A percentile compares a stretch with the other conserved stretches of the same genome.
Conservation (phyloP, 2,113 vertebrate species). For the Percina caprodes region DNA sequence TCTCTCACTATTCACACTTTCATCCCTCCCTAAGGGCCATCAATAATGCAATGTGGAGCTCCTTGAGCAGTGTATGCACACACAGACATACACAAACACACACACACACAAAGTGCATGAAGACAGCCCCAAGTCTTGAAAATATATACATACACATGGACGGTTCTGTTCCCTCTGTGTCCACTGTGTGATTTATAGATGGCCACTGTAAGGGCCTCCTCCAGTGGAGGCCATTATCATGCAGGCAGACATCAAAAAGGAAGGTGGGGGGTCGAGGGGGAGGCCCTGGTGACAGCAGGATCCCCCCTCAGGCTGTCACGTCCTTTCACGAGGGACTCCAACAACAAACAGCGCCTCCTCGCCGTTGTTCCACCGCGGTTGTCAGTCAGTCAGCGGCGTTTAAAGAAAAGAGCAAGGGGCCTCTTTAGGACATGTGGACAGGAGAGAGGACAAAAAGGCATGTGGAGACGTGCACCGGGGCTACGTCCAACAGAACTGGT, state of each 20-base stretch:
- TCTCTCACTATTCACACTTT: constrained; percentile 69
- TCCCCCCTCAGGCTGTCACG: constrained; percentile 54
- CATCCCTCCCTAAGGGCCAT: constrained; percentile 76
- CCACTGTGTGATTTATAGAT: constrained; percentile 75
- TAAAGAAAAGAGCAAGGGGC: constrained; percentile 58
- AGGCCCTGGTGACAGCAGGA: constrained; percentile 63
- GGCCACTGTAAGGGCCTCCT: constrained; percentile 52
- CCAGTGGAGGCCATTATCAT: constrained; percentile 76
- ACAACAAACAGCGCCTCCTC: constrained; percentile 61
- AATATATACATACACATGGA: constrained; percentile 32
- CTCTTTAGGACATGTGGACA: constrained; percentile 64
- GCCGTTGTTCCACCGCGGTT: constrained; percentile 40
- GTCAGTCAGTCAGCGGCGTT: constrained; percentile 56
- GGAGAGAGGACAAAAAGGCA: constrained; percentile 58
- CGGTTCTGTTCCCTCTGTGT: constrained; percentile 27
- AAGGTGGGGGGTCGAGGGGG: constrained; percentile 58
- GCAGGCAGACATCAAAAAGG: constrained; percentile 77
- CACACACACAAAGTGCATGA: constrained; percentile 44
- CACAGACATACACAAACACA: constrained; percentile 54
- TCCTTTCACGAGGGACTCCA: constrained; percentile 57
- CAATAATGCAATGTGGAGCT: constrained; percentile 79
- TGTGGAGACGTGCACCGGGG: background rate
- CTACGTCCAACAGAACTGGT: background rate
- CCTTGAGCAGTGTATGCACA: constrained; percentile 37
- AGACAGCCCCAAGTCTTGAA: constrained; percentile 35